These are phyloP conservation scores for Epinephelus cyanopodus DNA, from an alignment of 2,113 vertebrate species.

Conservation along the genomic window DNA sequence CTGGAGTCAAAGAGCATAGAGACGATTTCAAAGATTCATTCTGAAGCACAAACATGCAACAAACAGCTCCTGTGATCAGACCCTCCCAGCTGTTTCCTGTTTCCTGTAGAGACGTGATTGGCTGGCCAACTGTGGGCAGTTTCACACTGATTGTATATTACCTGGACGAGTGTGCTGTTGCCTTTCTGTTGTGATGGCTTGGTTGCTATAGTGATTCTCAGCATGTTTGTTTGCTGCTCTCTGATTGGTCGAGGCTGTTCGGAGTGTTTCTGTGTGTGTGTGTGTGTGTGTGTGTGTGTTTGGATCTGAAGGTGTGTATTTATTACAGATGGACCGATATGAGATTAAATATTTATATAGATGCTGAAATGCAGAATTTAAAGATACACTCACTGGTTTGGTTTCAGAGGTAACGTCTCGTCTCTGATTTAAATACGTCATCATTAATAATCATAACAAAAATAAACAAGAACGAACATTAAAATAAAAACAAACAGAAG, in stretches of 20 bases:
- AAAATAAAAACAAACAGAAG: too few relatives aligned
- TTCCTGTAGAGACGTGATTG: neutral
- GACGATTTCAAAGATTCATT: constrained; percentile 14
- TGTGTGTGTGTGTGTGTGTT: too few relatives aligned
- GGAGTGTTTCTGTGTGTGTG: constrained; percentile 12
- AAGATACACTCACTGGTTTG: constrained; percentile 12
- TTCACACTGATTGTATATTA: constrained; percentile 47
- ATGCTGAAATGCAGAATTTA: constrained; percentile 8
- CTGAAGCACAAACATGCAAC: constrained; percentile 34
- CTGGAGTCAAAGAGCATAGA: constrained; percentile 20
- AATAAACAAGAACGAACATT: too few relatives aligned
- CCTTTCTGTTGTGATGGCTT: constrained; percentile 51
- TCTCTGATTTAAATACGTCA: too few relatives aligned
- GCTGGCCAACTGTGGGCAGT: neutral
- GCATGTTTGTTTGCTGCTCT: constrained; percentile 64
- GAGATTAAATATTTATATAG: constrained; percentile 32
- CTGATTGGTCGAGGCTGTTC: constrained; percentile 41
- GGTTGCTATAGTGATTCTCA: constrained; percentile 63
- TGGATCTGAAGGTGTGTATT: constrained; percentile 31
- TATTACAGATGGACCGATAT: constrained; percentile 15
- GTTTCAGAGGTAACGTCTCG: too few relatives aligned
- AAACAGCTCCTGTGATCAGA: neutral
- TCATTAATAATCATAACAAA: too few relatives aligned
- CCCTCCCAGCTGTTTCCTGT: neutral
- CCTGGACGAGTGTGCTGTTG: constrained; percentile 41